Base-by-base conservation (phyloP, 2,797 vertebrate genomes). In the Hylomyscus alleni region DNA sequence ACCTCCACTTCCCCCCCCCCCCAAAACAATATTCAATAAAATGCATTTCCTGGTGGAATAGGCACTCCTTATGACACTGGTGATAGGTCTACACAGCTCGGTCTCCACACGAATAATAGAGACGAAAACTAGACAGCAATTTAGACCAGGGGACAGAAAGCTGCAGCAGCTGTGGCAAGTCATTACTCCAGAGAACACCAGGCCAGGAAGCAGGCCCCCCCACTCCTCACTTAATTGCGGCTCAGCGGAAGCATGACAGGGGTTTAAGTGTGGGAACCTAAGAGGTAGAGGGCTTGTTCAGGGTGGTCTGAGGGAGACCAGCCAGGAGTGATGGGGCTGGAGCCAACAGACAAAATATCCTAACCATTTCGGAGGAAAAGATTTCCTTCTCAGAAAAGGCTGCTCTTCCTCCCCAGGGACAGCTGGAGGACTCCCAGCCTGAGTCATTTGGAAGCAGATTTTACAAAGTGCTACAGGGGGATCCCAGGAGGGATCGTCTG, bases 261-360 rank as follows among this genome's bases (percentile, higher is more conserved):
- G 94, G 75, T 47, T 87, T 58, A n/a, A 92, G 90, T 97, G 96
- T 96, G 98, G 97, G 98, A 97, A 98, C 90, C 24, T 82, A 40
- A 92, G 81, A 77, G 95, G 95, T 65, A 89, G 93, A 93, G 47
- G 93, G 88, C 82, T 90, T 89, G 91, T 80, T 95, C 95, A 56
- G 98, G 98, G 97, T 98, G 97, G 98, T 98, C 97, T 52, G 34
- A 96, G 89, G 95, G 84, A 97, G 81, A 86, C 67, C 6, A 50
- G 97, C 97, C 97, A 97, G 96, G 80, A 92, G 91, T 13, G 84
- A 94, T 85, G 96, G 94, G 93, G 97, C 84, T 77, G 56, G 75
- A 97, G 96, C 97, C 97, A 96, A 95, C 65, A 73, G 82, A 94
- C 83, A 65, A 86, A 67, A 93, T 94, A 84, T 95, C 87, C 93